Conservation (phyloP, 2,888 invertebrate species). For the Platycheirus rosarum region DNA sequence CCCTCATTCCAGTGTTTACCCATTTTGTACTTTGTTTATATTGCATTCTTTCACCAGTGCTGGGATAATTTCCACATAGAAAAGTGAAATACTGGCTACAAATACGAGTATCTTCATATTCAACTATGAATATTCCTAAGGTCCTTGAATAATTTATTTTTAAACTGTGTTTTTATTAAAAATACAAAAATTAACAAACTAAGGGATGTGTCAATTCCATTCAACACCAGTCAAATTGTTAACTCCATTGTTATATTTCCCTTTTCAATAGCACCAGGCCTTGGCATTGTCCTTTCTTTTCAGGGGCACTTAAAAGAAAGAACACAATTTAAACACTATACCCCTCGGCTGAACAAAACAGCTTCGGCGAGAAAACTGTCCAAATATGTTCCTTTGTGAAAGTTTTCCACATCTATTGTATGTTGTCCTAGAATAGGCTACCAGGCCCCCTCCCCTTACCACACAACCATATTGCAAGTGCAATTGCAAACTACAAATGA, state of each 20-base stretch:
- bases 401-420: conserved; percentile 22
- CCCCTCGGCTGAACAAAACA: neutral
- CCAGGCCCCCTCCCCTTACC: neutral
- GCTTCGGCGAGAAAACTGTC: conserved; percentile 19
- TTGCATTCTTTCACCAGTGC: too few relatives aligned
- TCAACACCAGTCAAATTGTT: neutral
- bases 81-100: too few relatives aligned
- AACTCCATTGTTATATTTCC: neutral
- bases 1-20: too few relatives aligned
- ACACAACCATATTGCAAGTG: conserved; percentile 8
- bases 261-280: neutral
- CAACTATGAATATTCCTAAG: too few relatives aligned
- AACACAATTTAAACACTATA: conserved; percentile 5
- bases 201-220: too few relatives aligned
- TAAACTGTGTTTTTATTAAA: too few relatives aligned
- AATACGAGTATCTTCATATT: too few relatives aligned
- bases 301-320: conserved; percentile 20
- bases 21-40: too few relatives aligned
- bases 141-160: too few relatives aligned
- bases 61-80: too few relatives aligned
- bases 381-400: conserved; percentile 5
- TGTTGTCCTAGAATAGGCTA: conserved; percentile 21
- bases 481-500: conserved; percentile 18
- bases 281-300: conserved; percentile 15
- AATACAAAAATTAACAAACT: too few relatives aligned